Conservation (phyloP, 2,113 vertebrate genomes). For the Psammodynastes pulverulentus region DNA sequence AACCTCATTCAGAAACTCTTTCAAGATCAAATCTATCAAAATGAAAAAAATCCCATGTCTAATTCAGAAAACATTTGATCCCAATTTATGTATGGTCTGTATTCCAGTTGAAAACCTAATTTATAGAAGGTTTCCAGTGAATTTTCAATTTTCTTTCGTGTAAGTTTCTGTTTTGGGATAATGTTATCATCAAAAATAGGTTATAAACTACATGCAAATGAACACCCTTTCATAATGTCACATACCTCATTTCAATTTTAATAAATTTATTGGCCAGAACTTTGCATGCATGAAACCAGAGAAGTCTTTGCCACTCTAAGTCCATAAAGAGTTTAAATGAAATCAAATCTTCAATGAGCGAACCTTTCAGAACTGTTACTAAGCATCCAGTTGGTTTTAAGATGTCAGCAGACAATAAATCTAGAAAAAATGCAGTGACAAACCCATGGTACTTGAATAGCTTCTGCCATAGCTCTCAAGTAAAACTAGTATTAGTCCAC, state of each 20-base stretch:
- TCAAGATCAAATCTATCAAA: neutral
- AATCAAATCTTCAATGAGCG: neutral
- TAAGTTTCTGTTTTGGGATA: neutral
- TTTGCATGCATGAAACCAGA: neutral
- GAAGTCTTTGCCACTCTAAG: neutral
- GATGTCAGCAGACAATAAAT: conserved; percentile 22
- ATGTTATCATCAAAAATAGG: neutral
- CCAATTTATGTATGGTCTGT: neutral
- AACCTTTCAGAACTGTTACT: conserved; percentile 30
- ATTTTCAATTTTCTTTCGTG: neutral
- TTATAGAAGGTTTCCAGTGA: neutral
- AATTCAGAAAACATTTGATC: neutral
- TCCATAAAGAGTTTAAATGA: neutral
- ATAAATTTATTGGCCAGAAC: neutral
- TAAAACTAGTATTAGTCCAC: conserved; percentile 54
- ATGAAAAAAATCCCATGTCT: neutral
- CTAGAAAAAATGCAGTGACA: conserved; percentile 1
- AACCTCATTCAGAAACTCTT: neutral
- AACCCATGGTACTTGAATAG: conserved; percentile 14
- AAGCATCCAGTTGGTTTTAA: conserved; percentile 34
- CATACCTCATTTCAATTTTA: too few relatives aligned
- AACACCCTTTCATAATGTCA: neutral
- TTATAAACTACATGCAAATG: neutral
- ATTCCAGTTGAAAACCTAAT: neutral
- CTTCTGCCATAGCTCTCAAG: conserved; percentile 36